A percentile compares a stretch with the other conserved stretches of the same genome.
Conservation (phyloP, 2,113 vertebrate species). For the Eptesicus fuscus region DNA sequence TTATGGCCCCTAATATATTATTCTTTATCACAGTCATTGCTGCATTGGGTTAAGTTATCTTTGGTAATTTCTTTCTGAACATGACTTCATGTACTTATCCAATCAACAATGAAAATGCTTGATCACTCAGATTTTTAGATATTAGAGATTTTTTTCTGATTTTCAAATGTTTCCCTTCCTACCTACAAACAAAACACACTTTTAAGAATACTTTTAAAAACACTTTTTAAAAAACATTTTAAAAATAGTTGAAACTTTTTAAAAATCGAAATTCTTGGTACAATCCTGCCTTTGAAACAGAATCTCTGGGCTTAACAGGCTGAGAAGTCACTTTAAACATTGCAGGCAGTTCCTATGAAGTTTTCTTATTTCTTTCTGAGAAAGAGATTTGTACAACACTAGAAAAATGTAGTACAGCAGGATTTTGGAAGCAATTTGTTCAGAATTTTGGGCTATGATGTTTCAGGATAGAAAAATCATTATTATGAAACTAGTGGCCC, state of each 20-base stretch:
- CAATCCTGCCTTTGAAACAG: background rate
- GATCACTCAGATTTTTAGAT: background rate
- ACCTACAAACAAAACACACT: background rate
- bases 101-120: background rate
- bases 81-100: background rate
- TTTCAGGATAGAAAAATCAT: background rate
- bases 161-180: background rate
- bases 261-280: background rate
- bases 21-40: background rate
- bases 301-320: background rate
- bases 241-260: background rate
- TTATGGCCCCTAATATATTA: background rate
- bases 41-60: background rate
- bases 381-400: background rate
- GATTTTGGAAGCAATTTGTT: background rate
- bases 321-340: background rate
- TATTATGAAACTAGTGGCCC: background rate
- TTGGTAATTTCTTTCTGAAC: background rate
- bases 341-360: background rate
- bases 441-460: background rate
- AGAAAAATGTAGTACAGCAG: background rate
- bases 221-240: background rate
- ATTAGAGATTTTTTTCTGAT: background rate
- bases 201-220: background rate
- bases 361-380: background rate